Evolutionary conservation across 2,888 invertebrate species (phyloP), one percentile per base, ranked within the genome.

Genomic region (Anthoptus insignis): DNA sequence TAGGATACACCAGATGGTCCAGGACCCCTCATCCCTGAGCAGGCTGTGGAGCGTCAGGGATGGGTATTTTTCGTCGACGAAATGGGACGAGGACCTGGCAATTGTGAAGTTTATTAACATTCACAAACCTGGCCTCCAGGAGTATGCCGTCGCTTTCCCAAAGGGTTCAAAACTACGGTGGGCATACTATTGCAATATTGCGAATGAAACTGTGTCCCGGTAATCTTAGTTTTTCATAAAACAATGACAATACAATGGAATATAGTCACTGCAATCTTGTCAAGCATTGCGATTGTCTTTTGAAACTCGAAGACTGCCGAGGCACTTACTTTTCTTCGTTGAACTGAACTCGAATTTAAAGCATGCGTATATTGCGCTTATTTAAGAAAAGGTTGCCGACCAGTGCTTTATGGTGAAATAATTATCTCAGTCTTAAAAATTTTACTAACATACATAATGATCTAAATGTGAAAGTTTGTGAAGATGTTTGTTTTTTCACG

Each of bases 131-230:
- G 92, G 90, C 19, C 76, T 84, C 8, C 86, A 97, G 86, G 99
- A 99, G 63, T 99, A 99, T 83, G 99, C 99, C 32, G 96, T 99
- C 9, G 99, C 98, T 37, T 98, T 99, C 56, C 99, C 99, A 0
- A 95, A 98, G 69, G 98, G 98, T 78, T 99, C 99, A 5, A 97
- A 97, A 24, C 92, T 99, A 76, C 97, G 97, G 98, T 98, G 86
- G 70, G 83, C 75, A 76, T 76, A 37, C 11, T 29, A 19, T 50
- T 59, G 3, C 19, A 42, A 3, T 42, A 42, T 0, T 42, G 42
- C 42, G 19, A 42, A 42, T 42, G 37, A 37, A 37, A 37, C 37
- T 14, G 19, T 42, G 19, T 42, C 9, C 19, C 19, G 16, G 42
- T 9, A 37, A 14, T 37, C 14, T 37, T 37, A 3, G 37, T 14